Evolutionary conservation across 2,888 invertebrate species (phyloP), one percentile per base, ranked within the genome.

Genomic region (Torymus tubicola): DNA sequence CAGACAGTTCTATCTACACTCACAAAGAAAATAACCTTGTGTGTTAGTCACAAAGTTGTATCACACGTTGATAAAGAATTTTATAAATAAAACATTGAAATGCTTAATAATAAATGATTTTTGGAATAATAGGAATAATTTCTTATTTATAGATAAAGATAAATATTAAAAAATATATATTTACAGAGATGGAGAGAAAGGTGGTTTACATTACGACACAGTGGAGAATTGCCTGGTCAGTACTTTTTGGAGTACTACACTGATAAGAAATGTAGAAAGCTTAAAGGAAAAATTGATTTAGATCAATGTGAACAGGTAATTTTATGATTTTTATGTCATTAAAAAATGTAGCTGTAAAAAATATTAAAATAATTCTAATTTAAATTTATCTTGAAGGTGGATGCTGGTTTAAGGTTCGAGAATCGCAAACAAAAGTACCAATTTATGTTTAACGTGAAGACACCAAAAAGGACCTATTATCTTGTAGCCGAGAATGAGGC

Each of bases 231-330:
- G 88, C 98, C 98, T 74, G 97, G 96, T 78, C 98, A 98, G 91
- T 98, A 96, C 92, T 95, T 96, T 89, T 93, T 98, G 86, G 97
- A 97, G 90, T 99, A 99, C 91, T 99, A 96, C 91, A 96, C 97
- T 65, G 98, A 98, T 91, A 94, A 95, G 87, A 95, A 95, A 89
- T 95, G 96, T 91, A 94, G 96, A 86, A 96, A 96, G 88, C 92
- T 96, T 85, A 97, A 97, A 92, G 97, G 97, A 87, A 94, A 95
- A 83, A 97, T 99, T 88, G 96, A 98, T 93, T 93, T 99, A 88
- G 98, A 98, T 92, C 96, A 97, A 90, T 98, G 98, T 91, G 98
- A 98, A 92, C 98, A 98, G 93, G 97, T 97, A 92, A 71, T 68
- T 4, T 18, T 73, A 65, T 42, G n/a, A 68, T 58, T 60, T 50